Base-by-base conservation (phyloP, 2,888 invertebrate species). In the Malachius bipustulatus region DNA sequence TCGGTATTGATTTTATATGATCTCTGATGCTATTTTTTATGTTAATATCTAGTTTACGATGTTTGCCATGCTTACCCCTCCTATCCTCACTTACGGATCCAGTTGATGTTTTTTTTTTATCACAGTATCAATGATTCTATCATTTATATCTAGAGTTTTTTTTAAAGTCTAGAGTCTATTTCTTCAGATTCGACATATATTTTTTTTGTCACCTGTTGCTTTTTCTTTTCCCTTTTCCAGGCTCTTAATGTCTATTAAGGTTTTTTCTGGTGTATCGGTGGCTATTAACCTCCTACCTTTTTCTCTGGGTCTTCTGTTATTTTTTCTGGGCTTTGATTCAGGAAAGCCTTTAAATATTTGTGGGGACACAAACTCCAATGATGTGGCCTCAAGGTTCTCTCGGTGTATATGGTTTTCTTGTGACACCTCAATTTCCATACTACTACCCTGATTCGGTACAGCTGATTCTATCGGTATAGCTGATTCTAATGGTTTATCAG, bases 251-350 rank as follows among this genome's bases (percentile, higher is more conserved):
- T 6, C 6, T 6, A 19, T 6, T 19, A n/a, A 8, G 24, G 6
- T 19, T 8, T 19, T 19, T 19, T 19, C 24, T 19, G 24, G 6
- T 19, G 24, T 19, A 19, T 19, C 24, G 24, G 24, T 19, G 24
- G 24, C 24, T 19, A 19, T 19, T n/a, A 19, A 19, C 6, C 24
- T 19, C n/a, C 24, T 19, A 19, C 24, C 24, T 19, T 19, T 19
- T 19, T n/a, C n/a, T 19, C 24, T 8, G n/a, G 24, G 24, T 19
- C n/a, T 19, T 19, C 24, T 19, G n/a, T 19, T n/a, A n/a, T n/a
- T n/a, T n/a, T n/a, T n/a, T 19, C 24, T 19, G 6, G 24, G 24
- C n/a, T 19, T 19, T 19, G 24, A 6, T 19, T 19, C n/a, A n/a
- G 6, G 24, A 19, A 8, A 19, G 24, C 24, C 24, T 19, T 19